phyloP scores from a whole-genome alignment of 2,888 invertebrate species.

The Apamea monoglypha region DNA sequence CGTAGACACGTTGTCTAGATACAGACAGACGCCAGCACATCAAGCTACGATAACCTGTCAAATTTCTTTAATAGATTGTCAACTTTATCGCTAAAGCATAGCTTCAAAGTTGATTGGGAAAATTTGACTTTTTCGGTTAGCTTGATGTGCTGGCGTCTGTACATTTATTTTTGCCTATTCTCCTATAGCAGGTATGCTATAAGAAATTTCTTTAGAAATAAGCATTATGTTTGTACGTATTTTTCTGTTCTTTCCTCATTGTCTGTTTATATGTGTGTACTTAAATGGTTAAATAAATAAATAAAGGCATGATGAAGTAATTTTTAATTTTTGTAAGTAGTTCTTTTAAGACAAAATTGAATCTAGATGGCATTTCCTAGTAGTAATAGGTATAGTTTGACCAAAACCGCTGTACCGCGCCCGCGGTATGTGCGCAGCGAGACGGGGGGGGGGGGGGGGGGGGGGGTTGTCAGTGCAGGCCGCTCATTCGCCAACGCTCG shows the following conservation, averaged over 20 bases:
- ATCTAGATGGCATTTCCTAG: background rate
- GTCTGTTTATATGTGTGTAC: background rate
- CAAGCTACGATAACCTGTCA: too few species aligned
- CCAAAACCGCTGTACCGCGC: too few species aligned
- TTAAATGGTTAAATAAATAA: background rate
- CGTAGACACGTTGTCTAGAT: background rate
- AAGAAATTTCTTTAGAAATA: background rate
- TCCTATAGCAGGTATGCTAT: background rate
- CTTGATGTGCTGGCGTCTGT: too few species aligned
- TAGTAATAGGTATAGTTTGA: background rate
- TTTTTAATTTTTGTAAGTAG: background rate
- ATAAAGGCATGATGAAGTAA: background rate
- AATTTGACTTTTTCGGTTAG: too few species aligned
- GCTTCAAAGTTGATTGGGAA: too few species aligned
- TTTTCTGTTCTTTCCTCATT: background rate
- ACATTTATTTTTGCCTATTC: background rate
- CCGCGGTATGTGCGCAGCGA: too few species aligned
- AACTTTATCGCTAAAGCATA: too few species aligned
- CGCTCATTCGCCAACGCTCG: too few species aligned
- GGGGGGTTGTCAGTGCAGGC: too few species aligned
- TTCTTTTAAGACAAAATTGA: background rate
- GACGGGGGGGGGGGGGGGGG: too few species aligned
- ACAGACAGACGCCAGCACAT: too few species aligned
- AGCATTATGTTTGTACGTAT: background rate
- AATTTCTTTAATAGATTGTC: too few species aligned